Evolutionary conservation across 23 tunicate species (phyloP), one percentile per base, ranked within the genome.

Genomic region (Trididemnum miniatum): DNA sequence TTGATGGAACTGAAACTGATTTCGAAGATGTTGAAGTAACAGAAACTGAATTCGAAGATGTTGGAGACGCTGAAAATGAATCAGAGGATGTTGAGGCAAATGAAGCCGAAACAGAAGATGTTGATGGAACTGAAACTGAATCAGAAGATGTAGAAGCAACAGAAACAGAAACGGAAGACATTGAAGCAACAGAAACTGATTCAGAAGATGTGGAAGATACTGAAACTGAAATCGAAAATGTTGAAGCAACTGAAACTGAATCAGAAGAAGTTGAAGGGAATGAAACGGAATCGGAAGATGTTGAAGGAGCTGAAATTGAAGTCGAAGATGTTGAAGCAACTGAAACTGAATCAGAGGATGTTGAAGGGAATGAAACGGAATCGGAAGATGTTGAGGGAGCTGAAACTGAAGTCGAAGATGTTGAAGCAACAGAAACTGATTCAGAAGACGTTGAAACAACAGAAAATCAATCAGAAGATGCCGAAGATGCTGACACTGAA

Each of bases 231-330:
- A 54, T 5, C 29, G 77, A 71, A 20, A 54, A 33, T 71, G 54
- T 20, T 71, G 77, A 71, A 20, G 77, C 7, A 20, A 30, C 12
- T 20, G 54, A 71, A n/a, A 30, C 15, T 65, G 72, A 71, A 20
- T 54, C 28, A n/a, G 77, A 33, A 7, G 54, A 71, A 20, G 77
- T 20, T 71, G 77, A 33, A 20, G 77, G 29, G 7, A 54, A 71
- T 29, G 54, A 33, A 20, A 54, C 25, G 25, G 77, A 71, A 20
- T 7, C 24, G 12, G 54, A 71, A n/a, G 77, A 71, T 76, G 71
- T 39, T n/a, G 67, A 76, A 18, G 71, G 24, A 4, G n/a, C 3
- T 22, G 25, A 25, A 22, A n/a, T 39, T 39, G 23, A 39, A 24
- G 57, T 31, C 5, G 67, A 76, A 27, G 67, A 37, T 25, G 71